Conservation (phyloP, 2,888 invertebrate species). For the Apomyelois bistriatella region DNA sequence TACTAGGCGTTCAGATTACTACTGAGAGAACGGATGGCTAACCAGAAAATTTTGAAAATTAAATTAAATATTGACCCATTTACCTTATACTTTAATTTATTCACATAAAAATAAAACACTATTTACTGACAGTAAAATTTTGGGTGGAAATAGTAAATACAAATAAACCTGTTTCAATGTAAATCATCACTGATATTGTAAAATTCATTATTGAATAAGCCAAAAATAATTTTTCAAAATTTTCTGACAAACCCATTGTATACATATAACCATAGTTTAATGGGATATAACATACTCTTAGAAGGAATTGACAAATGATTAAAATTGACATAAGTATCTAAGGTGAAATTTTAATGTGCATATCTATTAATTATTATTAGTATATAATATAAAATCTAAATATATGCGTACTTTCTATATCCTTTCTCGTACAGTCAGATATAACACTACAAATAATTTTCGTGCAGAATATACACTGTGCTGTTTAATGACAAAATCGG, state of each 20-base stretch:
- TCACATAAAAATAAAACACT: too few species aligned
- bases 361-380: conserved; percentile 2
- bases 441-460: background rate
- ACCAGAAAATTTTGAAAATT: background rate
- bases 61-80: background rate
- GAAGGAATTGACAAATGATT: conserved; percentile 40
- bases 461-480: too few species aligned
- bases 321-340: conserved; percentile 34
- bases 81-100: too few species aligned
- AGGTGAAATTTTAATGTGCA: conserved; percentile 12
- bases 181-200: too few species aligned
- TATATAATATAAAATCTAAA: conserved; percentile 8
- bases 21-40: conserved; percentile 27
- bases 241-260: background rate
- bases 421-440: conserved; percentile 8
- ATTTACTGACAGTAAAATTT: too few species aligned
- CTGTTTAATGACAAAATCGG: too few species aligned
- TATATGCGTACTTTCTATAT: background rate
- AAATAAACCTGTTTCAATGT: too few species aligned
- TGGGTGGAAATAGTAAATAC: too few species aligned
- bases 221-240: background rate
- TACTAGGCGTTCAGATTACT: conserved; percentile 20
- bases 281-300: conserved; percentile 17
- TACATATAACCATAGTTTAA: conserved; percentile 15
- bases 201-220: too few species aligned